Evolutionary conservation across 2,888 invertebrate species (phyloP).

Genomic region (Andrena haemorrhoa): DNA sequence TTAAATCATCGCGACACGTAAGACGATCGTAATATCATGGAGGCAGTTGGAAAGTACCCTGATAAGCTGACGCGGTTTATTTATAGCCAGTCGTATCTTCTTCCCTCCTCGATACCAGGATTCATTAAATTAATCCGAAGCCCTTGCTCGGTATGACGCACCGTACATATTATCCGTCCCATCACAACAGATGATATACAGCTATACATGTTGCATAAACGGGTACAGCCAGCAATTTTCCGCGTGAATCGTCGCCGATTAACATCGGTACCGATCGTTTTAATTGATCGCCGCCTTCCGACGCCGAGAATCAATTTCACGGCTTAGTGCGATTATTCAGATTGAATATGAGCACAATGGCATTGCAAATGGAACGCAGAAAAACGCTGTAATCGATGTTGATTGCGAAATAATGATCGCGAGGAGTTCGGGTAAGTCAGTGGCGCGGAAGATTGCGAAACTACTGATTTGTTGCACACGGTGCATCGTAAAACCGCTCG

Average conservation of each 20-base stretch:
- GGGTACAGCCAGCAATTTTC: constrained; percentile 5
- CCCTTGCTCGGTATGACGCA: constrained; percentile 54
- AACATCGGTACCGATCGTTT: neutral
- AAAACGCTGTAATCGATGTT: constrained; percentile 15
- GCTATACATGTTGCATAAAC: constrained; percentile 1
- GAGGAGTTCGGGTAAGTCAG: constrained; percentile 18
- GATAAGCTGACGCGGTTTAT: constrained; percentile 71
- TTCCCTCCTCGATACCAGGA: constrained; percentile 56
- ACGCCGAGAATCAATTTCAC: constrained; percentile 1
- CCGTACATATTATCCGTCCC: constrained; percentile 33
- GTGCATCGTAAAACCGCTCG: constrained; percentile 50
- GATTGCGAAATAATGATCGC: no score
- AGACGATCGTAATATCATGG: constrained; percentile 60
- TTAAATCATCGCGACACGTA: constrained; percentile 70
- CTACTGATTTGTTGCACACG: constrained; percentile 54
- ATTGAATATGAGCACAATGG: neutral
- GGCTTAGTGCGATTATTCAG: neutral
- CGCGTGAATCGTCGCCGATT: constrained; percentile 1
- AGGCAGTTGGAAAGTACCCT: constrained; percentile 69
- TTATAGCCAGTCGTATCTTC: constrained; percentile 73
- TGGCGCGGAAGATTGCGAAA: constrained; percentile 35
- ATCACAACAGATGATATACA: constrained; percentile 13
- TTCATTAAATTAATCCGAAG: constrained; percentile 74
- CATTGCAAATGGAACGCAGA: neutral
- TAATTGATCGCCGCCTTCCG: neutral